Base-by-base conservation (phyloP, 2,797 vertebrate species). In the Aphelocoma californica region DNA sequence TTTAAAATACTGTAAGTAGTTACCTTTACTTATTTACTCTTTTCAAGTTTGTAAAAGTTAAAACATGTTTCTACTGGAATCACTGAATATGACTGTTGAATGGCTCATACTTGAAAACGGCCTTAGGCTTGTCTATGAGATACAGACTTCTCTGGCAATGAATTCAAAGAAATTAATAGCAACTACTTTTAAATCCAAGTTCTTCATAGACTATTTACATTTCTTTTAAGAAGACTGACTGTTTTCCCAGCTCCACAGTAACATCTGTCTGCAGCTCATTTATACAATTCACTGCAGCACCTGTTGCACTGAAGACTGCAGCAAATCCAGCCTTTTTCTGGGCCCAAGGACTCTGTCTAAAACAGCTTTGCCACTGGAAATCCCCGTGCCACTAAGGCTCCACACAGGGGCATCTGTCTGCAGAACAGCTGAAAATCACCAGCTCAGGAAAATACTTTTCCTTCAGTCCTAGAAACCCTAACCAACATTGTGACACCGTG, bases 401-500 rank as follows among this genome's bases (percentile, higher is more conserved):
- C 40, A 36, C 1, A 18, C 36, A 75, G n/a, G n/a, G 21, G 17
- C n/a, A 56, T 2, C 48, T 32, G 14, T 28, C 51, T 72, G 60
- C 40, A 70, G 31, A 74, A 71, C 40, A 57, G 45, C 73, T 36
- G 26, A 47, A 29, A 40, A n/a, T n/a, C 67, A 61, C 21, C 53
- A 65, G 29, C 70, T 73, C 66, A 45, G 69, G 50, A 72, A 26
- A 92, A 60, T 0, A 47, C 47, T 34, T 31, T 8, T 45, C 11
- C 34, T 48, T 79, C 26, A 40, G 28, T 25, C n/a, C 58, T 14
- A 40, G 18, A 72, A 79, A 70, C 20, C 26, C 29, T 20, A 58
- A 79, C 29, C 3, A 10, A 45, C 1, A 0, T 12, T 23, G 28
- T 8, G 21, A 48, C 47, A 38, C 25, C 24, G n/a, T 10, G 3